Conservation (phyloP, 1,140 invertebrate genomes). For the Drosophila subobscura region DNA sequence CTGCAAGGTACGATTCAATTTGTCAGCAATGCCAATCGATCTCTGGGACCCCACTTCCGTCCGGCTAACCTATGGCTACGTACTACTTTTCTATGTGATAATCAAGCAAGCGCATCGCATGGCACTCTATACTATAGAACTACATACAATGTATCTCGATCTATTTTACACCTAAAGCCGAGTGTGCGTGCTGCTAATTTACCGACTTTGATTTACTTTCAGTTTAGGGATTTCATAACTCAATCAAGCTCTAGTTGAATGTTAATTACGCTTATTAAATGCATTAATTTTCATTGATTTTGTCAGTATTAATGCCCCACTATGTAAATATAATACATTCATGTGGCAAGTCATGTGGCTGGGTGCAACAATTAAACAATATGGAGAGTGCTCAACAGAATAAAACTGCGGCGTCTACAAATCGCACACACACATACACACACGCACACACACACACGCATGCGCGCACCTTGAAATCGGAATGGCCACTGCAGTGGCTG, state of each 20-base stretch:
- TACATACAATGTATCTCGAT: constrained; percentile 25
- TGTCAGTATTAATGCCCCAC: constrained; percentile 27
- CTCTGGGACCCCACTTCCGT: constrained; percentile 21
- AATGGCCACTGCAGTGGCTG: too few relatives aligned
- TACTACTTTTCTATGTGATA: constrained; percentile 25
- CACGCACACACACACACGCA: too few relatives aligned
- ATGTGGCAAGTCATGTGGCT: constrained; percentile 6
- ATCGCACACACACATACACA: constrained; percentile 46
- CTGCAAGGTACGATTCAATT: constrained; percentile 63
- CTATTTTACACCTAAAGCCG: constrained; percentile 54
- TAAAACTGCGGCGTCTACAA: constrained; percentile 39
- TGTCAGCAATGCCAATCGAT: constrained; percentile 39
- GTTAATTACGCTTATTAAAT: constrained; percentile 74
- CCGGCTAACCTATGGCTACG: constrained; percentile 42
- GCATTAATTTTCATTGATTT: constrained; percentile 72
- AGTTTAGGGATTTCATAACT: constrained; percentile 5
- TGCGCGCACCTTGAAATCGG: too few relatives aligned
- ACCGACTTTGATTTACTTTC: constrained; percentile 5
- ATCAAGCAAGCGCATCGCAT: constrained; percentile 28
- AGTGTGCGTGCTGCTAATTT: constrained; percentile 35
- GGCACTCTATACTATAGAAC: constrained; percentile 22
- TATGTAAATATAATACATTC: constrained; percentile 46
- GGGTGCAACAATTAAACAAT: constrained; percentile 36
- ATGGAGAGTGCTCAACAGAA: constrained; percentile 16
- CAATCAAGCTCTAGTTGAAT: constrained; percentile 73